Evolutionary conservation across 2,113 vertebrate genomes (phyloP).

Genomic region (Gnathonemus echidnorhynchus): DNA sequence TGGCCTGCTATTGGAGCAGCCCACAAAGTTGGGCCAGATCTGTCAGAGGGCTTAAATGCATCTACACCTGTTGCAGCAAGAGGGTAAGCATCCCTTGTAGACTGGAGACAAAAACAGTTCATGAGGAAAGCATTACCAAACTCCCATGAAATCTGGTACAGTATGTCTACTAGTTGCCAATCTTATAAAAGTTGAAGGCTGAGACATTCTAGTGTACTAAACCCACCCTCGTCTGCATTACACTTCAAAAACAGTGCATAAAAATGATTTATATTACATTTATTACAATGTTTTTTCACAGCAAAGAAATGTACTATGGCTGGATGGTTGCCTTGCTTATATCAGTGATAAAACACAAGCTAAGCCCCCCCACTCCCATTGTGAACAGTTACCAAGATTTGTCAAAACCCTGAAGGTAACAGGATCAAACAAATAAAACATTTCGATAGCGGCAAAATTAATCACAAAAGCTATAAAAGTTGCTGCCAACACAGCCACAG

Average conservation of each 20-base stretch:
- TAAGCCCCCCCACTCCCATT: neutral
- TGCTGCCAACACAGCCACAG: neutral
- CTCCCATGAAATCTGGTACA: neutral
- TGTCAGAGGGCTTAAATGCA: constrained; percentile 35
- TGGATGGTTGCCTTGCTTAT: neutral
- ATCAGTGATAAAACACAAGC: neutral
- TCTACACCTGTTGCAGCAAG: constrained; percentile 36
- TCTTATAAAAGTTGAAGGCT: neutral
- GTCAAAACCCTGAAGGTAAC: neutral
- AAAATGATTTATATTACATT: neutral
- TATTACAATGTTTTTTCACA: neutral
- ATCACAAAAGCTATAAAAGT: neutral
- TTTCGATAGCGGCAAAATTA: neutral
- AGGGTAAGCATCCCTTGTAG: constrained; percentile 29
- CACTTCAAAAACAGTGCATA: neutral
- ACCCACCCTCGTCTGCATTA: neutral
- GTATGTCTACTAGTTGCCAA: neutral
- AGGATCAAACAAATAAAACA: neutral
- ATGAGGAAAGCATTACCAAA: neutral
- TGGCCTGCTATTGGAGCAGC: constrained; percentile 33
- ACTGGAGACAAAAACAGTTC: neutral
- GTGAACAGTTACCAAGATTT: neutral
- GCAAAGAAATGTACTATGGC: neutral
- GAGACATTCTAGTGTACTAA: neutral
- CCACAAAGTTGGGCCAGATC: constrained; percentile 23